Evolutionary conservation across 1,140 invertebrate genomes (phyloP), one percentile per base, ranked within the genome.

Genomic region (Lucilia cuprina): DNA sequence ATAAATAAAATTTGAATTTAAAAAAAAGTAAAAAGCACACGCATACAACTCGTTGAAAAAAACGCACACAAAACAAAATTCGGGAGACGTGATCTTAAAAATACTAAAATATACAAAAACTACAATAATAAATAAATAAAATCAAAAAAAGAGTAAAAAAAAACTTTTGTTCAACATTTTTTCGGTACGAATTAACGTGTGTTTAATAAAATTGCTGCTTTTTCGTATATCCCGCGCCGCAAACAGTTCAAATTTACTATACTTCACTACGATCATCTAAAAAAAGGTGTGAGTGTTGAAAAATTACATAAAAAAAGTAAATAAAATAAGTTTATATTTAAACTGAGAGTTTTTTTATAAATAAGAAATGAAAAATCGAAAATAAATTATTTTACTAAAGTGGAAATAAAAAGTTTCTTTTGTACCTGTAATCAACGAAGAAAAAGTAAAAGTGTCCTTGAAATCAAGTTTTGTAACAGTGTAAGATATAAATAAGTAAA

Each of bases 391-490:
- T 8, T 41, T 0, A 77, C 41, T 13, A 77, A 5, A 47, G 30
- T 34, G 35, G 7, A 60, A 60, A 7, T 60, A 41, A 41, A 2
- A 41, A 41, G 5, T 2, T 41, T 8, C 5, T 5, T 41, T 41
- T 41, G 41, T 41, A 41, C 5, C 41, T 41, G 41, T 2, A 41
- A 8, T 41, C 4, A 77, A 13, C 74, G 17, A 17, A 41, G 14
- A 41, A 41, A 41, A 80, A 80, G 77, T 80, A 80, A 80, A 80
- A 80, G 77, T 50, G 77, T 80, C 77, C 77, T 80, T 80, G 77
- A 80, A 80, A 50, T 12, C 21, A 9, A 25, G 65, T 70, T 30
- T 70, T 70, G 50, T 41, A 41, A 41, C 2, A 7, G 41, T 30
- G 25, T 30, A 30, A 41, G 41, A 41, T 41, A 41, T 10, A 41